A percentile compares a stretch with the other conserved stretches of the same genome.
Evolutionary conservation across 2,113 vertebrate species (phyloP).

Genomic region (Colossoma macropomum): DNA sequence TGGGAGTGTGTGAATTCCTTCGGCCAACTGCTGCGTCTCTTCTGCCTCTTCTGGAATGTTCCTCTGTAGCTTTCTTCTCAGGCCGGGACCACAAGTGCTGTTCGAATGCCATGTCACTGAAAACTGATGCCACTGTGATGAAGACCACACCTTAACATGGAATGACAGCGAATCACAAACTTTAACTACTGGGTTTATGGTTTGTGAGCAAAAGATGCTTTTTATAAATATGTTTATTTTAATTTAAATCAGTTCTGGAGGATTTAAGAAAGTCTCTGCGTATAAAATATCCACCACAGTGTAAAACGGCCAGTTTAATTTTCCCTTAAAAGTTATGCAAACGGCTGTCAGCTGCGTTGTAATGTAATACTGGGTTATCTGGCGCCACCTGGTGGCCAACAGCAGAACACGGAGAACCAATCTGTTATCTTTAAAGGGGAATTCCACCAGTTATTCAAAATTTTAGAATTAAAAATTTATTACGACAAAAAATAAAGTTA

Average conservation of each 20-base stretch:
- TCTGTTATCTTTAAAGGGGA: too few species aligned
- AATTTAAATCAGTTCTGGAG: not conserved
- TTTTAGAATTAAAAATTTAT: too few species aligned
- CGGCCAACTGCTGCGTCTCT: not conserved
- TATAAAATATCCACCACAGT: too few species aligned
- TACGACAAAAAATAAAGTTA: too few species aligned
- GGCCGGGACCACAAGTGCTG: not conserved
- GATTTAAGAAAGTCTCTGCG: not conserved
- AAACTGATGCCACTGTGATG: not conserved
- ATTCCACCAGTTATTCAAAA: too few species aligned
- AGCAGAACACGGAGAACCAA: not conserved
- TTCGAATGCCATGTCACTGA: not conserved
- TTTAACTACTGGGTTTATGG: too few species aligned
- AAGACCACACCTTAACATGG: not conserved
- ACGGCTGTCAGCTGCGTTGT: not conserved
- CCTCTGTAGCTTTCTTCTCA: not conserved
- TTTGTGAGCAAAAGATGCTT: too few species aligned
- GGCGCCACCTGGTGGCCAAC: constrained; percentile 4
- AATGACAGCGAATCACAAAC: not conserved
- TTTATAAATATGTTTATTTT: not conserved
- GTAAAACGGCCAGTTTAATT: not conserved
- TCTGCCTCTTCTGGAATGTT: not conserved
- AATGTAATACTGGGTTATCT: not conserved
- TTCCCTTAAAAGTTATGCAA: not conserved
- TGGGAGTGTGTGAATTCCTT: constrained; percentile 13